Evolutionary conservation across 2,797 vertebrate genomes (phyloP).

Genomic region (Rhadinocentrus ornatus): DNA sequence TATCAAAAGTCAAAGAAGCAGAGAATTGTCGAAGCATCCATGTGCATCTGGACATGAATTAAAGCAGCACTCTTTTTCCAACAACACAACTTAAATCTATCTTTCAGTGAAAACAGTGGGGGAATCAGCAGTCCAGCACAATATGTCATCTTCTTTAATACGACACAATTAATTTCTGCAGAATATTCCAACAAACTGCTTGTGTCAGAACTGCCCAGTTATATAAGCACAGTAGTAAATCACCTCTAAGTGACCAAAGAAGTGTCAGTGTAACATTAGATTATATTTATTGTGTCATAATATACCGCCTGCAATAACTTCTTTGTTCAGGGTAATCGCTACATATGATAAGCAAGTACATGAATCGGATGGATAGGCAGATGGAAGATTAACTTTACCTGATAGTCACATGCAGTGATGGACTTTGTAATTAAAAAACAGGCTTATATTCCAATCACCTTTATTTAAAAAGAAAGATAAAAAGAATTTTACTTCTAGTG

Average conservation of each 20-base stretch:
- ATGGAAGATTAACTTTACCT: constrained; percentile 25
- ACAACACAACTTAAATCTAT: constrained; percentile 16
- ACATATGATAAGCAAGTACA: constrained; percentile 49
- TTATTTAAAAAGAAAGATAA: constrained; percentile 15
- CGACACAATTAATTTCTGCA: constrained; percentile 14
- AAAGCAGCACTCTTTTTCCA: constrained; percentile 32
- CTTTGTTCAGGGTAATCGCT: constrained; percentile 26
- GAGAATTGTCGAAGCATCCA: constrained; percentile 41
- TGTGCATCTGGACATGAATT: constrained; percentile 47
- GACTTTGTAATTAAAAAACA: constrained; percentile 29
- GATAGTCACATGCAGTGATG: constrained; percentile 25
- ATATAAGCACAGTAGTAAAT: background rate
- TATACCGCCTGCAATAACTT: constrained; percentile 15
- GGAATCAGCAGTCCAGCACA: constrained; percentile 5
- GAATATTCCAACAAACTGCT: background rate
- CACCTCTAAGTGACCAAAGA: background rate
- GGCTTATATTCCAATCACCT: constrained; percentile 27
- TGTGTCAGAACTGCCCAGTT: background rate
- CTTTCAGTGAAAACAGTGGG: background rate
- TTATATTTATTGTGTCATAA: constrained; percentile 4
- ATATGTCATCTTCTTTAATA: constrained; percentile 29
- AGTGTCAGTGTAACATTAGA: constrained; percentile 1
- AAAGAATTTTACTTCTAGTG: constrained; percentile 1
- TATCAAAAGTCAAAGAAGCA: constrained; percentile 50
- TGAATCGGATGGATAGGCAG: constrained; percentile 39